Base-by-base conservation (phyloP, 2,888 invertebrate genomes). In the Meghimatium bilineatum region DNA sequence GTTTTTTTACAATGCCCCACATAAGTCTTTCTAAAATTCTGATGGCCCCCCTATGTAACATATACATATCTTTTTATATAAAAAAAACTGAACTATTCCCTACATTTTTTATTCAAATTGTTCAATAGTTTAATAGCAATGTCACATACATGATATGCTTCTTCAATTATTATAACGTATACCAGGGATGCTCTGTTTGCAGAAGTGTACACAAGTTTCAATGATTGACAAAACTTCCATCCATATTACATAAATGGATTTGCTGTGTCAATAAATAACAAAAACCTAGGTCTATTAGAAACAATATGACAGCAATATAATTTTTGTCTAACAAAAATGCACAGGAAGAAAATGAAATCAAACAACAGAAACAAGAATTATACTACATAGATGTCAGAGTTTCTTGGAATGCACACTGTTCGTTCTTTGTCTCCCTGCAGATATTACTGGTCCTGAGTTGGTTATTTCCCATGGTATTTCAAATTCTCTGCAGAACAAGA, bases 381-480 rank as follows among this genome's bases (percentile, higher is more conserved):
- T 32, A 66, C 17, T 44, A 67, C 14, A 23, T 12, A 26, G 36
- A 29, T 67, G 82, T 82, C 82, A 82, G 66, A 75, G 82, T 29
- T 66, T 82, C 38, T 34, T 82, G 63, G 75, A 82, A 63, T 63
- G 67, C 75, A 75, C 75, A 49, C 75, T 75, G 34, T 44, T 67
- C 17, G 52, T 23, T 66, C 72, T 82, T 32, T 75, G 75, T 76
- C 75, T n/a, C 17, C 72, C 63, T 49, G 63, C 44, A 49, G 82
- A 29, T 6, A 49, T 52, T 32, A 75, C 63, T 63, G 66, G 77
- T 77, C 77, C 83, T 52, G 84, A 75, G 69, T 44, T 80, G n/a
- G 49, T 67, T n/a, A 84, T 82, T 71, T 90, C 90, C 91, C 91
- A 91, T 12, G 91, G 91, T 72, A 91, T 84, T 49, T 88, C 86